Conservation (phyloP, 2,797 vertebrate genomes). For the Choloepus didactylus region DNA sequence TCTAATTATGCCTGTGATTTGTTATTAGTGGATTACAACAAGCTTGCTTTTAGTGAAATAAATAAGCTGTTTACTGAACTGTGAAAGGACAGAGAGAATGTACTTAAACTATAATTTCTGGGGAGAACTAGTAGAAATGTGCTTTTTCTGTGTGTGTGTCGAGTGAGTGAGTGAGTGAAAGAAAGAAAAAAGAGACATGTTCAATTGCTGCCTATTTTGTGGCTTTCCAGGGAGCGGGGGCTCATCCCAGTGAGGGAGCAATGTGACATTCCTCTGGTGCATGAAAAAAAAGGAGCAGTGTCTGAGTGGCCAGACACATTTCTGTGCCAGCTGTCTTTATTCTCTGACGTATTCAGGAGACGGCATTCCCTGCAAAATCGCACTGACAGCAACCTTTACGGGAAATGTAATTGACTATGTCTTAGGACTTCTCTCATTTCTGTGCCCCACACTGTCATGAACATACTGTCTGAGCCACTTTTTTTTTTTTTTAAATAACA, state of each 20-base stretch:
- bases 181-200: background rate
- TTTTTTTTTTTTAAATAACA: background rate
- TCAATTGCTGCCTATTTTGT: background rate
- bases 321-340: conserved; percentile 58
- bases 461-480: background rate
- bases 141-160: background rate
- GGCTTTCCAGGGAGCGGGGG: background rate
- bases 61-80: conserved; percentile 58
- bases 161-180: background rate
- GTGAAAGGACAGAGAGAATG: conserved; percentile 36
- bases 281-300: conserved; percentile 48
- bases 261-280: background rate
- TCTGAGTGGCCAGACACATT: conserved; percentile 53
- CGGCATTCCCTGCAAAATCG: background rate
- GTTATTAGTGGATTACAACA: conserved; percentile 40
- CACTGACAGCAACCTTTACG: conserved; percentile 33
- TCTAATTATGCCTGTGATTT: conserved; percentile 46
- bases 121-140: background rate
- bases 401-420: background rate
- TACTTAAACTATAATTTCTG: background rate
- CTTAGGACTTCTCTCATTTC: conserved; percentile 11
- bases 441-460: background rate
- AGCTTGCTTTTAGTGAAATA: conserved; percentile 55
- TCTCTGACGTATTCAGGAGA: conserved; percentile 24
- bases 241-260: background rate